These are phyloP conservation scores for Himalopsyche japonica DNA, from an alignment of 2,888 invertebrate species.

Conservation along the genomic window DNA sequence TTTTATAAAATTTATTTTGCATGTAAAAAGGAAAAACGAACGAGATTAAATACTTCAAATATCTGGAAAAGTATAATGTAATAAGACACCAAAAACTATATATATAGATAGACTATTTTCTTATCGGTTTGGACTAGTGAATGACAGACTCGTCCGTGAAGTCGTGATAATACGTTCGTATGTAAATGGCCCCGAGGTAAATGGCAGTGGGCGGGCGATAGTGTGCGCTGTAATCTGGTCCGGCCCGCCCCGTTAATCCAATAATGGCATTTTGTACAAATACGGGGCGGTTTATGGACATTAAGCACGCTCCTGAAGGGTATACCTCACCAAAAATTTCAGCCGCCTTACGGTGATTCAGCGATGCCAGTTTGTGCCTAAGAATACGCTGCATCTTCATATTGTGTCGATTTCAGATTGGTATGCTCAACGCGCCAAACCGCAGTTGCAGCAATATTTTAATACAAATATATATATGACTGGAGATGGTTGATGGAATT, in stretches of 20 bases:
- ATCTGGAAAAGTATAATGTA: too few relatives aligned
- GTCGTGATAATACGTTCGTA: background rate
- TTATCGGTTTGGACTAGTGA: background rate
- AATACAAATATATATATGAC: too few relatives aligned
- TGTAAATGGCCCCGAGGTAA: background rate
- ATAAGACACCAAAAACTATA: too few relatives aligned
- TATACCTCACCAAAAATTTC: background rate
- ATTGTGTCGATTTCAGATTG: background rate
- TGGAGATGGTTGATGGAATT: too few relatives aligned
- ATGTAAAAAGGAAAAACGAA: too few relatives aligned
- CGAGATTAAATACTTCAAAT: too few relatives aligned
- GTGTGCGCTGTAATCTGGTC: slow-evolving; percentile 27
- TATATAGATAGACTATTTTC: background rate
- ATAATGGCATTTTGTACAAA: slow-evolving; percentile 30
- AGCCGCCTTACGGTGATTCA: background rate
- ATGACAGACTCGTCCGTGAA: background rate
- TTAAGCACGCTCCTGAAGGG: slow-evolving; percentile 13
- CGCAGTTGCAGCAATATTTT: too few relatives aligned
- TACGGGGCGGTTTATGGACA: slow-evolving; percentile 17
- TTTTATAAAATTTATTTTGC: too few relatives aligned
- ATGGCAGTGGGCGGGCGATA: background rate
- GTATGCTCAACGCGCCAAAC: too few relatives aligned
- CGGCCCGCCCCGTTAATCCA: slow-evolving; percentile 25
- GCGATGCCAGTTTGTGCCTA: background rate
- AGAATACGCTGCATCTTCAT: background rate